phyloP scores from a whole-genome alignment of 2,113 vertebrate species.

The Bos indicus region DNA sequence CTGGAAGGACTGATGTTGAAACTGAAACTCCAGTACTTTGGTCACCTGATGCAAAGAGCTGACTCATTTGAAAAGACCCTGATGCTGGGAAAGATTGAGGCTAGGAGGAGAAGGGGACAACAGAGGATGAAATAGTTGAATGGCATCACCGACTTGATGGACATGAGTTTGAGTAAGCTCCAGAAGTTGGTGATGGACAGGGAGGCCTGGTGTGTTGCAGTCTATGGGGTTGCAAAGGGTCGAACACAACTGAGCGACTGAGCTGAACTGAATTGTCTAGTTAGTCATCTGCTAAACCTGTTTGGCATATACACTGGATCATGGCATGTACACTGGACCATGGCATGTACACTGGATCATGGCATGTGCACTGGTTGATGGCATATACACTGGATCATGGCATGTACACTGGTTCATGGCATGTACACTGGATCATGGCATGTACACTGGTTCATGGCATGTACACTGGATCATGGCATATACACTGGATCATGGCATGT shows the following conservation, averaged over 20 bases:
- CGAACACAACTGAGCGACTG: fast-evolving
- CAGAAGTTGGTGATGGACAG: not conserved
- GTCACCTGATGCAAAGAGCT: fast-evolving
- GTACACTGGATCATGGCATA: not conserved
- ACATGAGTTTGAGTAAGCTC: not conserved
- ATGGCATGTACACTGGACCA: not conserved
- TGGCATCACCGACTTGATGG: not conserved
- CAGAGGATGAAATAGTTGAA: not conserved
- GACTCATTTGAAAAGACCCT: not conserved
- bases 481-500: not conserved
- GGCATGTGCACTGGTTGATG: no score
- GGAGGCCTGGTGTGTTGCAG: not conserved
- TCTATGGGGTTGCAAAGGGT: not conserved
- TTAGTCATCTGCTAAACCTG: not conserved
- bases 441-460: not conserved
- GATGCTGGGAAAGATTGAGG: not conserved
- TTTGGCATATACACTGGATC: not conserved
- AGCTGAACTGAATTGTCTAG: not conserved
- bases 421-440: not conserved
- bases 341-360: not conserved
- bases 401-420: not conserved
- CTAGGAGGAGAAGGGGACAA: fast-evolving
- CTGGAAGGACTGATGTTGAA: not conserved
- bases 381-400: not conserved
- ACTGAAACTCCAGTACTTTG: not conserved